Percentiles rank a stretch among this genome's conserved stretches.
Evolutionary conservation across 2,797 vertebrate species (phyloP).

Genomic region (Pangasius krempfi): DNA sequence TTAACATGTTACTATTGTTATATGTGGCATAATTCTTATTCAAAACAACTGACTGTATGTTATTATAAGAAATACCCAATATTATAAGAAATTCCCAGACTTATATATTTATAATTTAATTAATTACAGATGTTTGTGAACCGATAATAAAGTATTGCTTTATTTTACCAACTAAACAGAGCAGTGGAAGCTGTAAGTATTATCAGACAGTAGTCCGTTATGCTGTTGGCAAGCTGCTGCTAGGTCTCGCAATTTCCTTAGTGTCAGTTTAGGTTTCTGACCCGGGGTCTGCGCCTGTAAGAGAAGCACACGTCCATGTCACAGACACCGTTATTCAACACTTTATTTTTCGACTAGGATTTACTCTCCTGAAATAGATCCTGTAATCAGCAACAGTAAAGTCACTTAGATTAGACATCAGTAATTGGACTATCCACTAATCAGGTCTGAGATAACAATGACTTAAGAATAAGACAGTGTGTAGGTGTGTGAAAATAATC

Average conservation of each 20-base stretch:
- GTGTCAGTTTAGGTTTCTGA: constrained; percentile 45
- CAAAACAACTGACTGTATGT: not conserved
- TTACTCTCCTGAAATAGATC: constrained; percentile 63
- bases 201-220: not conserved
- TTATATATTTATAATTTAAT: not conserved
- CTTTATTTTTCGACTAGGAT: constrained; percentile 32
- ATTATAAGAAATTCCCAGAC: not conserved
- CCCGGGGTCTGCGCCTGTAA: constrained; percentile 43
- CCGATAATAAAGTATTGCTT: not conserved
- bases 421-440: not conserved
- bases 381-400: constrained; percentile 17
- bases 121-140: not conserved
- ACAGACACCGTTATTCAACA: constrained; percentile 49
- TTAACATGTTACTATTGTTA: not conserved
- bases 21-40: not conserved
- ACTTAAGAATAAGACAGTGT: not conserved
- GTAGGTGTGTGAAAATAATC: not conserved
- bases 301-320: constrained; percentile 9
- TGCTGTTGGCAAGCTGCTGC: not conserved
- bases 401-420: constrained; percentile 44
- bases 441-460: not conserved
- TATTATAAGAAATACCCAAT: too few species aligned
- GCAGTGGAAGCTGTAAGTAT: not conserved
- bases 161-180: not conserved
- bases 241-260: not conserved